These are phyloP conservation scores for Drosophila miranda DNA, from an alignment of 1,140 invertebrate species.

Conservation along the genomic window DNA sequence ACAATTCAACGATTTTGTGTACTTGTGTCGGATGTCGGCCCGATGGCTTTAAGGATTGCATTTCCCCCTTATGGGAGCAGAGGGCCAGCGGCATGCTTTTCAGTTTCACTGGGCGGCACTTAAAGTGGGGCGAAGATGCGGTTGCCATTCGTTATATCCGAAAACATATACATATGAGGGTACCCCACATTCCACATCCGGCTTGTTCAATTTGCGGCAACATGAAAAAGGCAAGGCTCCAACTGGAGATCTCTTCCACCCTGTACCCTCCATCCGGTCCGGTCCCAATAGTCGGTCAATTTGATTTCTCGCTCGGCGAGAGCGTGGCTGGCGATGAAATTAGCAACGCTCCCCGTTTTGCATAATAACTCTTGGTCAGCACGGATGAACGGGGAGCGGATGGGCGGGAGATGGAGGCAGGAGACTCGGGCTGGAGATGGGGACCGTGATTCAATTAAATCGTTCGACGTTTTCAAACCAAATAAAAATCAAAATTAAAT, in stretches of 20 bases:
- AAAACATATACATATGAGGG: not conserved
- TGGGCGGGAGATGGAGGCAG: not conserved
- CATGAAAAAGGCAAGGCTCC: conserved; percentile 32
- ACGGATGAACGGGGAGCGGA: not conserved
- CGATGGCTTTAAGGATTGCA: conserved; percentile 18
- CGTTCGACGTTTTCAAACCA: conserved; percentile 66
- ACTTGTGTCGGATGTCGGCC: not conserved
- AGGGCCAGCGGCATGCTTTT: no score
- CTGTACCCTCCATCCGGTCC: not conserved
- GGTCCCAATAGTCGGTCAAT: conserved; percentile 15
- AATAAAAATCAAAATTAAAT: conserved; percentile 76
- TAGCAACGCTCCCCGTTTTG: conserved; percentile 33
- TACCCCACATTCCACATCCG: conserved; percentile 4
- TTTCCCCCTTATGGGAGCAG: no score
- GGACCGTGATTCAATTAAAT: conserved; percentile 63
- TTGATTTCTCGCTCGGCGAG: conserved; percentile 37
- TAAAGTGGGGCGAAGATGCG: conserved; percentile 7
- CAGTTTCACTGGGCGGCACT: conserved; percentile 5
- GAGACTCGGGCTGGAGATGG: not conserved
- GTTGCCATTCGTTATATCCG: conserved; percentile 1
- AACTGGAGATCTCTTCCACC: not conserved
- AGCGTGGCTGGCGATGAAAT: conserved; percentile 36
- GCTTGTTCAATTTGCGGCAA: conserved; percentile 45
- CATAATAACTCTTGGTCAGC: conserved; percentile 26
- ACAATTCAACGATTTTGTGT: conserved; percentile 1